phyloP scores from a whole-genome alignment of 92 coral and sea anemone species.

The Nematostella vectensis region DNA sequence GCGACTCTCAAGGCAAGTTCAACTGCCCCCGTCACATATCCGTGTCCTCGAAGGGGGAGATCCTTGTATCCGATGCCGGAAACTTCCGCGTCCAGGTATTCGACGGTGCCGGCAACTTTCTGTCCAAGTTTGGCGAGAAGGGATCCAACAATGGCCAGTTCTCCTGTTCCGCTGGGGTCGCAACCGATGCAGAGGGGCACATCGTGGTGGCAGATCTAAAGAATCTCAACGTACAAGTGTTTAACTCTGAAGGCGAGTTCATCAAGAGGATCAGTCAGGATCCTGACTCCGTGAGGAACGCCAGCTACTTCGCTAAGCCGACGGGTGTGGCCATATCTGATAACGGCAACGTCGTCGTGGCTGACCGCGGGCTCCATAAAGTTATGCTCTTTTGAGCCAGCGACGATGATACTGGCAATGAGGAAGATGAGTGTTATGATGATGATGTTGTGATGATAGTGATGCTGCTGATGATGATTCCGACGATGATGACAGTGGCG shows the following conservation, averaged over 20 bases:
- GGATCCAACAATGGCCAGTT: slow-evolving; percentile 68
- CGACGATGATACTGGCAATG: no score
- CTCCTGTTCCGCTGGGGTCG: slow-evolving; percentile 82
- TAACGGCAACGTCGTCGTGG: slow-evolving; percentile 67
- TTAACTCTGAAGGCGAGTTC: slow-evolving; percentile 52
- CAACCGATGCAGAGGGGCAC: slow-evolving; percentile 74
- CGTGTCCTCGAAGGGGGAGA: slow-evolving; percentile 46
- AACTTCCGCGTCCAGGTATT: slow-evolving; percentile 72
- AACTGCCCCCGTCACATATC: slow-evolving; percentile 80
- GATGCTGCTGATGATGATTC: no score
- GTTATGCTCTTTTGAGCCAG: slow-evolving; percentile 56
- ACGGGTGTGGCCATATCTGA: slow-evolving; percentile 67
- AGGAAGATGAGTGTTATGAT: no score
- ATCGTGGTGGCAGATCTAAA: slow-evolving; percentile 82
- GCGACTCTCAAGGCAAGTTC: slow-evolving; percentile 78
- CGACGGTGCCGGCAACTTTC: slow-evolving; percentile 48
- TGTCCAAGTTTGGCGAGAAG: slow-evolving; percentile 64
- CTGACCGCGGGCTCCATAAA: slow-evolving; percentile 67
- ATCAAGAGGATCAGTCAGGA: slow-evolving; percentile 59
- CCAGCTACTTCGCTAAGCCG: slow-evolving; percentile 54
- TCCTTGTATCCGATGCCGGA: slow-evolving; percentile 77
- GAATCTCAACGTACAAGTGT: slow-evolving; percentile 60
- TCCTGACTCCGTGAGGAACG: slow-evolving; percentile 34
- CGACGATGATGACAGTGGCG: no score
- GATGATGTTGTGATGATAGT: no score